These are phyloP conservation scores for Nezara viridula DNA, from an alignment of 2,888 invertebrate species.

Conservation along the genomic window DNA sequence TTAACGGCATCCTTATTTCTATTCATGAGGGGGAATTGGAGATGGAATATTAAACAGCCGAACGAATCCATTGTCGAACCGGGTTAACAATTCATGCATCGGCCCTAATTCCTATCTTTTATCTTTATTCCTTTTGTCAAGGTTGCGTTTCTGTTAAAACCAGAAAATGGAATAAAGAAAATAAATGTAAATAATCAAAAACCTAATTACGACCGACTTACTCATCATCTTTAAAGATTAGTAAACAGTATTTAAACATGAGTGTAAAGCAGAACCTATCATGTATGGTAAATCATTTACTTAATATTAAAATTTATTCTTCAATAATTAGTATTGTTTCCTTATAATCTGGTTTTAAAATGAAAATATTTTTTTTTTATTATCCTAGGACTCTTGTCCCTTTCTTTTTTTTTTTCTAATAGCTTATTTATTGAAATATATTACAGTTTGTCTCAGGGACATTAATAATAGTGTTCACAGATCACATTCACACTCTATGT, in stretches of 20 bases:
- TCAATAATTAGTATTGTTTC: too few relatives aligned
- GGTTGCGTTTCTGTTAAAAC: background rate
- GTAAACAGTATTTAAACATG: too few relatives aligned
- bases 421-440: too few relatives aligned
- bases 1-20: constrained; percentile 1
- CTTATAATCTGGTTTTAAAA: too few relatives aligned
- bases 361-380: too few relatives aligned
- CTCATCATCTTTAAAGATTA: background rate
- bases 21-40: constrained; percentile 16
- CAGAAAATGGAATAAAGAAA: background rate
- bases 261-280: background rate
- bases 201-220: background rate
- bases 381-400: too few relatives aligned
- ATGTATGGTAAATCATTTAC: too few relatives aligned
- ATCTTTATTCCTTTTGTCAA: background rate
- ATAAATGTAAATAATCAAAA: background rate
- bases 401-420: too few relatives aligned
- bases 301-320: too few relatives aligned
- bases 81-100: background rate
- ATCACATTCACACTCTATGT: too few relatives aligned
- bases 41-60: background rate
- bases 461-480: too few relatives aligned
- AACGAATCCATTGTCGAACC: background rate
- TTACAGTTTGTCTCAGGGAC: too few relatives aligned
- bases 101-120: background rate